Conservation (phyloP, 2,888 invertebrate species). For the Prenolepis imparis region DNA sequence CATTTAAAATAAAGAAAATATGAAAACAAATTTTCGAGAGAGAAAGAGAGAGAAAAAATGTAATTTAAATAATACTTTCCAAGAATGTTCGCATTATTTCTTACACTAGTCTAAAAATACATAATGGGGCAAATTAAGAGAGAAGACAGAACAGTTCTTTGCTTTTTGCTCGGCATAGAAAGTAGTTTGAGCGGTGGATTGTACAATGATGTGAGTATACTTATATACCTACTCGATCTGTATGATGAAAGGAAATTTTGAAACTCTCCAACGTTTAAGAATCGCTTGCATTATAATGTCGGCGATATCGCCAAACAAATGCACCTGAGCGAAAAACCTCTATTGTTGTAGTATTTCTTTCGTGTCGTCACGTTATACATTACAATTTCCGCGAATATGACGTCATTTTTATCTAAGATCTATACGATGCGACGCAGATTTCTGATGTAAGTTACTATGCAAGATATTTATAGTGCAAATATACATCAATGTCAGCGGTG, state of each 20-base stretch:
- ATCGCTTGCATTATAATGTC: neutral
- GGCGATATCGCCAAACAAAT: conserved; percentile 22
- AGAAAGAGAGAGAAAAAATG: neutral
- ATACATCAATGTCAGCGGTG: conserved; percentile 42
- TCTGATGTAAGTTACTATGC: conserved; percentile 21
- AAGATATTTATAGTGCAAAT: conserved; percentile 6
- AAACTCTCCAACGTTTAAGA: neutral
- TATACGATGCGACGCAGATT: neutral
- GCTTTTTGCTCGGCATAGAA: conserved; percentile 41
- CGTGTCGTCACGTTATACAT: conserved; percentile 17
- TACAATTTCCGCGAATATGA: neutral
- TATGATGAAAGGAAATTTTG: conserved; percentile 36
- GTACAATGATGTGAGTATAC: neutral
- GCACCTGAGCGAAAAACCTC: conserved; percentile 23
- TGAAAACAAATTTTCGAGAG: neutral
- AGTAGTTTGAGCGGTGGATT: conserved; percentile 43
- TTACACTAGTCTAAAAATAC: neutral
- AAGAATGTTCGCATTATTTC: neutral
- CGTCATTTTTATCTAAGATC: conserved; percentile 22
- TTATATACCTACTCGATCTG: conserved; percentile 28
- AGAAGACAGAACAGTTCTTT: conserved; percentile 6
- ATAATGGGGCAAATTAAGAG: neutral
- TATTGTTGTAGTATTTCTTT: neutral
- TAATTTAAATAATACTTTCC: neutral
- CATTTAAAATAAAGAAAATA: neutral